Evolutionary conservation across 2,113 vertebrate species (phyloP), one percentile per base, ranked within the genome.

Genomic region (Scatophagus argus): DNA sequence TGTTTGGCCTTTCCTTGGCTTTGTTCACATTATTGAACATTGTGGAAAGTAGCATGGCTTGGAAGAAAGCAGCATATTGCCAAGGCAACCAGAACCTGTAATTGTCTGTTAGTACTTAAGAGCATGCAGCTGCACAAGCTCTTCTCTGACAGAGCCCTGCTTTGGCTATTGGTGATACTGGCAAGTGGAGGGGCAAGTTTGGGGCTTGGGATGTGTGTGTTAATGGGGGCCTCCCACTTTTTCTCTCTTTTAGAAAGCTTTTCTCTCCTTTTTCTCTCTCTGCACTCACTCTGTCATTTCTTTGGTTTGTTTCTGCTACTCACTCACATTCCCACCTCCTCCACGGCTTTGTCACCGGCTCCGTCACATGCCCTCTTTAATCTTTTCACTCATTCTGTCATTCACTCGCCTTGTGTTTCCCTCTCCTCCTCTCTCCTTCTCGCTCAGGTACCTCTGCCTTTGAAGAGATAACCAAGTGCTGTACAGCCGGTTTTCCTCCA

Each of bases 31-130:
- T 89, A 78, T 74, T 80, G 44, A 74, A 87, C 87, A 81, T 74
- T 80, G 77, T 74, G 59, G 84, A 82, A 82, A 94, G 85, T 63
- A 77, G 89, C 84, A 27, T 92, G 76, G 90, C 93, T 95, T 89
- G 90, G 88, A 94, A 90, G 93, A 90, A 93, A 88, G 67, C 85
- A 67, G 79, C 55, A 85, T 58, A 86, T 94, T 87, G 72, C 39
- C 93, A 85, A 64, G 93, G 94, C 68, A 87, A 95, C 93, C 87
- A 52, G 85, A 86, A 80, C 72, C 69, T 41, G 72, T 84, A 88
- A 91, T 90, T 92, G 91, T 91, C 85, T 75, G 60, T 85, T 82
- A 77, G 91, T 79, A 70, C 72, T 79, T 81, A 83, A 84, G 89
- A 88, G 74, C 62, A 80, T 83, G 79, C 92, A 93, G 93, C 91